A percentile compares a stretch with the other conserved stretches of the same genome.
Conservation (phyloP, 1,140 invertebrate species). For the Glomeris maerens region DNA sequence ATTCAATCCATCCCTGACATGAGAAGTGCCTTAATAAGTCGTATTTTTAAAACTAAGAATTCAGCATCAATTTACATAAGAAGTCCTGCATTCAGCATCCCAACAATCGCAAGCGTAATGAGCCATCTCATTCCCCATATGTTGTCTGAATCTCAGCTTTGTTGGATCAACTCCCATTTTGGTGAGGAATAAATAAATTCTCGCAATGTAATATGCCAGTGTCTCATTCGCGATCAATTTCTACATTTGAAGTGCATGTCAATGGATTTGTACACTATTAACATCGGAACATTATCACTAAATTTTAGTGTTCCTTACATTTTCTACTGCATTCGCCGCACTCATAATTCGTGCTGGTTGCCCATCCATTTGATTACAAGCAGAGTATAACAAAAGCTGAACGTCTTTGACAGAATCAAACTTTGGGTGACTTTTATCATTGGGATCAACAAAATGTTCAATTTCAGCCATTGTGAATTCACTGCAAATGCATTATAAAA, state of each 20-base stretch:
- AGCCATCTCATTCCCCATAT: conserved; percentile 99
- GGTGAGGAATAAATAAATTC: conserved; percentile 80
- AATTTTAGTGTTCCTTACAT: conserved; percentile 26
- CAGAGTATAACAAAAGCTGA: conserved; percentile 71
- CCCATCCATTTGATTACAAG: conserved; percentile 87
- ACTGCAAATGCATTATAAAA: conserved; percentile 19
- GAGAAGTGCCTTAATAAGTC: no score
- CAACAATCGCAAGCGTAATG: conserved; percentile 99
- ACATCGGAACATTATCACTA: conserved; percentile 7
- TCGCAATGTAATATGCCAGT: conserved; percentile 92
- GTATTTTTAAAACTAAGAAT: no score
- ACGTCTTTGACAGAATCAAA: conserved; percentile 64
- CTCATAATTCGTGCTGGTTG: conserved; percentile 51
- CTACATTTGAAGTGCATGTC: conserved; percentile 32
- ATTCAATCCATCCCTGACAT: conserved; percentile 90
- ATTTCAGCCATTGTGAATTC: conserved; percentile 99
- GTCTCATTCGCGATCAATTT: conserved; percentile 91
- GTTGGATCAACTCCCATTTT: conserved; percentile 75
- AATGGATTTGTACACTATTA: neutral
- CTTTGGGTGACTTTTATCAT: conserved; percentile 76
- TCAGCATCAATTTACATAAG: conserved; percentile 50
- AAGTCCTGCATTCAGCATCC: conserved; percentile 93
- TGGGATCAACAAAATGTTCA: conserved; percentile 96
- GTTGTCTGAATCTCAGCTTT: conserved; percentile 87
- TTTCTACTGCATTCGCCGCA: conserved; percentile 62